A percentile compares a stretch with the other conserved stretches of the same genome.
Conservation (phyloP, 2,888 invertebrate genomes). For the Torymus auratus region DNA sequence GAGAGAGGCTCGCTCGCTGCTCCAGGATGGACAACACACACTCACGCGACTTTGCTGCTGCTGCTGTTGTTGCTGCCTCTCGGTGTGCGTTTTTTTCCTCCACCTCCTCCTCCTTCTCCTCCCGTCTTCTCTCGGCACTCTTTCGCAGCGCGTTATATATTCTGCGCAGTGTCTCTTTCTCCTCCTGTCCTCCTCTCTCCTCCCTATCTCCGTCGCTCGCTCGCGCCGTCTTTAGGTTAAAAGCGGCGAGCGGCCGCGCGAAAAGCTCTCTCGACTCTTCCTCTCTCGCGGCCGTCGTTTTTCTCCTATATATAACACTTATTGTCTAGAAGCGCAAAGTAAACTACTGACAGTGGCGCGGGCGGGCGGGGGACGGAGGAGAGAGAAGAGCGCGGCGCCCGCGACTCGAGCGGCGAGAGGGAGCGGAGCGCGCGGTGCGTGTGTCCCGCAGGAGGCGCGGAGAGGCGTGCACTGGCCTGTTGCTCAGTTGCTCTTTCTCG, state of each 20-base stretch:
- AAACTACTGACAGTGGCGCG: neutral
- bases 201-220: constrained; percentile 31
- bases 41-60: neutral
- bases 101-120: constrained; percentile 11
- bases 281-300: neutral
- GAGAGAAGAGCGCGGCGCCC: constrained; percentile 51
- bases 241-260: too few species aligned
- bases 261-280: neutral
- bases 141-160: constrained; percentile 14
- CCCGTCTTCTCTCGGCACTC: neutral
- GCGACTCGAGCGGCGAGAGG: constrained; percentile 19
- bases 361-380: constrained; percentile 36
- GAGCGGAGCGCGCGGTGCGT: too few species aligned
- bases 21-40: neutral
- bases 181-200: constrained; percentile 17
- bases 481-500: constrained; percentile 69
- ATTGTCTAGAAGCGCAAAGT: neutral
- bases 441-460: constrained; percentile 53
- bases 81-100: neutral
- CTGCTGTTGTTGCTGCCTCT: neutral
- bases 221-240: constrained; percentile 35
- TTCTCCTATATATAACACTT: too few species aligned
- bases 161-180: constrained; percentile 28
- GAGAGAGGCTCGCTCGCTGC: neutral
- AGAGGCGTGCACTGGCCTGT: constrained; percentile 66